Evolutionary conservation across 1,140 invertebrate genomes (phyloP), one percentile per base, ranked within the genome.

Genomic region (Scylla paramamosain): DNA sequence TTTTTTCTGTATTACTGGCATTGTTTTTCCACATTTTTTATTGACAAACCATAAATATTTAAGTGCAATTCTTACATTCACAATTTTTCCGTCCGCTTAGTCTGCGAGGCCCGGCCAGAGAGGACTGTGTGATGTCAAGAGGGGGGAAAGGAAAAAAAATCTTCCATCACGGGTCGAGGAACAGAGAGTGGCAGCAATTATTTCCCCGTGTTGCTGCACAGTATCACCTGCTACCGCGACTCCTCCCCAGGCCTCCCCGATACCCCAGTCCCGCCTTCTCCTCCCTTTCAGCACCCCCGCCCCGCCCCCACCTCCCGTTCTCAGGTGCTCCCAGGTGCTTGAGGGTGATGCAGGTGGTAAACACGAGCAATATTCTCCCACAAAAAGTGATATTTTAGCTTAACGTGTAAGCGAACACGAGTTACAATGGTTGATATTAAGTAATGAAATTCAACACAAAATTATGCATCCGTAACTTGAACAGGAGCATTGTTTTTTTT

Each of bases 171-270:
- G 89, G 89, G n/a, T 59, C 89, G 89, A 91, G 59, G 89, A 91
- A 91, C 89, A 91, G 89, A 91, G 89, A 91, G 89, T 91, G 32
- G 46, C 46, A 91, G 45, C 89, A 91, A 91, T 90, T 91, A 91
- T 91, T 91, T 91, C 89, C 89, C 89, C 48, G 89, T 91, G 89
- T 91, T 91, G 59, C 89, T 91, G 46, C 45, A 48, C 16, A n/a
- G 89, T 59, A 59, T 91, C 89, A 91, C 89, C 89, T 91, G 89
- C 46, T 91, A 48, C 89, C 59, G 25, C 89, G 52, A 45, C 89
- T 91, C 45, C 46, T 91, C n/a, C 89, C 59, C n/a, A 31, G 28
- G 1, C 45, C n/a, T 29, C 46, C 46, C 25, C 25, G 10, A 28
- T 59, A 3, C 48, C 29, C 48, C 25, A 25, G 10, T 16, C 48